These are phyloP conservation scores for Drosophila rellima DNA, from an alignment of 2,888 invertebrate species.

Conservation along the genomic window DNA sequence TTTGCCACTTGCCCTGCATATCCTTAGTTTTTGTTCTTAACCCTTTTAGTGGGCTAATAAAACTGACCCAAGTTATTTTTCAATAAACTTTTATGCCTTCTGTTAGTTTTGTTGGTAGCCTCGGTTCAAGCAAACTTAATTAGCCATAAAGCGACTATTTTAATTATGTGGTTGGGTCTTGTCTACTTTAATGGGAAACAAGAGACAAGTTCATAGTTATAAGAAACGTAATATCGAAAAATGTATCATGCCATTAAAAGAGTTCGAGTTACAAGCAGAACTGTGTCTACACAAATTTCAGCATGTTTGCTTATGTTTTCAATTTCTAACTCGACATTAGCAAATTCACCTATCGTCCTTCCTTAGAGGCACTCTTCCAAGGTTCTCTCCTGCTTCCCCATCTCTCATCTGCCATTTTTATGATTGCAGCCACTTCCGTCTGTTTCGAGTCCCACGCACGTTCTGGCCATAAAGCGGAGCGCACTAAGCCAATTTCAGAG, in stretches of 20 bases:
- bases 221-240: neutral
- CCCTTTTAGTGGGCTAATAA: conserved; percentile 28
- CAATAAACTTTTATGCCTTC: conserved; percentile 32
- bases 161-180: conserved; percentile 14
- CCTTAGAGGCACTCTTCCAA: neutral
- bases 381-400: neutral
- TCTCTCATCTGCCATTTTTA: neutral
- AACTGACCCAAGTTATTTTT: conserved; percentile 33
- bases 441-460: conserved; percentile 56
- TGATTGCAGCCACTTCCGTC: conserved; percentile 48
- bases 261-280: neutral
- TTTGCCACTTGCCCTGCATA: conserved; percentile 28
- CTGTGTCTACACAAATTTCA: neutral
- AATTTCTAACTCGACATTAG: neutral
- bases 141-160: conserved; percentile 18
- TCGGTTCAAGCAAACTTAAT: conserved; percentile 23
- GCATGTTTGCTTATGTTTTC: neutral
- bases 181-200: neutral
- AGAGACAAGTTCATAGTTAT: neutral
- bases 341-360: neutral
- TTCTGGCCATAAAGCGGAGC: conserved; percentile 58
- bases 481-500: conserved; percentile 62
- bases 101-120: neutral
- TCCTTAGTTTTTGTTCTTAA: conserved; percentile 7
- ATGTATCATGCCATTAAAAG: too few relatives aligned